These are phyloP conservation scores for Copsychus sechellarum DNA, from an alignment of 2,113 vertebrate genomes.

Conservation along the genomic window DNA sequence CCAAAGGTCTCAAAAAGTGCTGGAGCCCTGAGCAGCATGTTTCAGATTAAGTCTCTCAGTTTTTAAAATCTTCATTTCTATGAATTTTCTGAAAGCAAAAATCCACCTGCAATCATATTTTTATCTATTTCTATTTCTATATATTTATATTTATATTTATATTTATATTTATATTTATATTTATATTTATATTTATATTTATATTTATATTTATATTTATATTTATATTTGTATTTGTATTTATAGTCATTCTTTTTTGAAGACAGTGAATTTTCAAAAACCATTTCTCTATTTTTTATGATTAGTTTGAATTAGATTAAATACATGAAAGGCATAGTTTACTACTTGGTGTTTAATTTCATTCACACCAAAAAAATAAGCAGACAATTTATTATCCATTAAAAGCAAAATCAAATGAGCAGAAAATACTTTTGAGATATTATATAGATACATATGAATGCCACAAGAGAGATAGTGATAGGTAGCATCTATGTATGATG, in stretches of 20 bases:
- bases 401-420: not conserved
- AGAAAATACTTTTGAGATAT: not conserved
- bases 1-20: not conserved
- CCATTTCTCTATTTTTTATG: not conserved
- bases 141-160: not conserved
- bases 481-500: not conserved
- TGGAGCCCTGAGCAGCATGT: not conserved
- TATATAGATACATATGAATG: not conserved
- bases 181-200: not conserved
- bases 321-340: not conserved
- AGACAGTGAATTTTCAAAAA: not conserved
- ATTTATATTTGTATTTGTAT: too few species aligned
- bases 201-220: too few species aligned
- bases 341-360: not conserved
- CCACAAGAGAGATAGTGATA: not conserved
- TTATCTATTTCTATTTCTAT: not conserved
- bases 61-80: not conserved
- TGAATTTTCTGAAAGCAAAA: not conserved
- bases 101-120: not conserved
- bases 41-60: not conserved
- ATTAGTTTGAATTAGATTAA: not conserved
- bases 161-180: too few species aligned
- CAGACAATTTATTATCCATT: not conserved
- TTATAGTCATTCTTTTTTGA: not conserved
- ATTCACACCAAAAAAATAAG: not conserved